A percentile compares a stretch with the other conserved stretches of the same genome.
Conservation (phyloP, 2,797 vertebrate genomes). For the Lutjanus argentimaculatus region DNA sequence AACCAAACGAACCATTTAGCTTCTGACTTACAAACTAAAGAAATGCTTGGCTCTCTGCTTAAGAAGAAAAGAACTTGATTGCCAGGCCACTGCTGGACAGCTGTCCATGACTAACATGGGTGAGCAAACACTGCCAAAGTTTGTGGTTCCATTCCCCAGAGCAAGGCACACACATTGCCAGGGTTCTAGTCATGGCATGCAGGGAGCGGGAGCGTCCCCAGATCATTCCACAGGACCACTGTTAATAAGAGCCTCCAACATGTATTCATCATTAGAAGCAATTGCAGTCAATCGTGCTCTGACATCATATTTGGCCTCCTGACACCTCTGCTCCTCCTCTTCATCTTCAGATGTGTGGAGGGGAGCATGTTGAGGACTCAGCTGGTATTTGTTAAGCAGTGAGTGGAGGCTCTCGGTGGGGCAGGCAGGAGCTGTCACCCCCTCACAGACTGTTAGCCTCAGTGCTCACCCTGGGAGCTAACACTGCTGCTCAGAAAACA, state of each 20-base stretch:
- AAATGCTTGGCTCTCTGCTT: constrained; percentile 5
- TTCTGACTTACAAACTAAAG: background rate
- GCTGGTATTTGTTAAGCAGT: constrained; percentile 21
- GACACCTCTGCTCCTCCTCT: constrained; percentile 24
- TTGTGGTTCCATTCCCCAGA: constrained; percentile 16
- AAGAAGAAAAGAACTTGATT: background rate
- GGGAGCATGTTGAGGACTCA: background rate
- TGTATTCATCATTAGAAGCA: constrained; percentile 33
- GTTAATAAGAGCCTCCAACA: background rate
- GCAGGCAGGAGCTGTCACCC: constrained; percentile 22
- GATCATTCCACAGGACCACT: background rate
- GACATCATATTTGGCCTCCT: constrained; percentile 25
- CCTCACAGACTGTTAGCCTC: constrained; percentile 21
- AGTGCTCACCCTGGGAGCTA: constrained; percentile 7
- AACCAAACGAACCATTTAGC: background rate
- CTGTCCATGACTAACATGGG: constrained; percentile 3
- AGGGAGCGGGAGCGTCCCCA: background rate
- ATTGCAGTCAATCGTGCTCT: constrained; percentile 36
- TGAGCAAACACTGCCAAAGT: constrained; percentile 1
- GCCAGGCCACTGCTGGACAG: background rate
- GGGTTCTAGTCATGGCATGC: background rate
- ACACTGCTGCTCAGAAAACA: constrained; percentile 4
- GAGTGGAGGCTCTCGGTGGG: background rate
- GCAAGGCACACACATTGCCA: constrained; percentile 15
- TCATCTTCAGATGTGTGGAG: constrained; percentile 3